Base-by-base conservation (phyloP, 2,797 vertebrate species). In the Peromyscus melanophrys region DNA sequence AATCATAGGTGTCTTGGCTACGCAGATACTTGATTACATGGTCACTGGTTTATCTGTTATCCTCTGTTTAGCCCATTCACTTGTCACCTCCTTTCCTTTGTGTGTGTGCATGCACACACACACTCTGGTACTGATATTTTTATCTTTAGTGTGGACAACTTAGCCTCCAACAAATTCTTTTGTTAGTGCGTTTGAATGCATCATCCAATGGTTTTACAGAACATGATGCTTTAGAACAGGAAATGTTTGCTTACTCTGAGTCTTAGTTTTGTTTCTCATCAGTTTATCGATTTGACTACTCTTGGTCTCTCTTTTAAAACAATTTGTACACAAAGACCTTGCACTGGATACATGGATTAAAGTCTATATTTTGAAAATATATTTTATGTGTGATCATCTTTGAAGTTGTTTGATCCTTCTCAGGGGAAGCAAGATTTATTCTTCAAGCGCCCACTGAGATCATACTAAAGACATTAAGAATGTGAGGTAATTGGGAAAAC, bases 401-500 rank as follows among this genome's bases (percentile, higher is more conserved):
- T 97, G 84, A 97, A 93, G 59, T n/a, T 95, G 16, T 14, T 96
- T 63, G 37, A 57, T 95, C 40, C 55, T 94, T 92, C 89, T 85
- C 67, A 89, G 14, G 40, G 23, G 75, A 12, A 16, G 49, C 4
- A 63, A 87, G 43, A 93, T 46, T 65, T 88, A 61, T 91, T 92
- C 31, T n/a, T 78, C 46, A 4, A 73, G n/a, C 40, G 40, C 37
- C 31, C 78, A 85, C 6, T 46, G 81, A 94, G 55, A 83, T 52
- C 95, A 12, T 75, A 89, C 63, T 86, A 73, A 94, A 94, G 75
- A 93, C 34, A 86, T 75, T 95, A 89, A 97, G 55, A 85, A 49
- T 57, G 71, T 92, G 95, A 88, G 59, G 82, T 83, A 95, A 92
- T 59, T 95, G 82, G 4, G 1, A n/a, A 94, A 92, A 75, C 69